These are phyloP conservation scores for Meloidogyne hapla DNA, from an alignment of 1,140 invertebrate genomes.

Conservation along the genomic window DNA sequence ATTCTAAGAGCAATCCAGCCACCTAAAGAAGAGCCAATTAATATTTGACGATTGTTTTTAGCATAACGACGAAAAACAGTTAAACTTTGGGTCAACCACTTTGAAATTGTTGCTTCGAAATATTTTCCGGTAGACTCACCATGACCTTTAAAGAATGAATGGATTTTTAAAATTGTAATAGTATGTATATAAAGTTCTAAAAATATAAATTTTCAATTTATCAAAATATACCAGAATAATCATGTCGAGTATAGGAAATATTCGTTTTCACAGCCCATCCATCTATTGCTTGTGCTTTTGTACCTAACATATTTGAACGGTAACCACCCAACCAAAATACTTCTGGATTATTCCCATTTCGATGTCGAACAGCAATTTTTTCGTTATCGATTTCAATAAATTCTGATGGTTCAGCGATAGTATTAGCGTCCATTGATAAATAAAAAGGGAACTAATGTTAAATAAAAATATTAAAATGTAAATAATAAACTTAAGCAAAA, in stretches of 20 bases:
- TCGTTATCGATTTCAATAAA: not conserved
- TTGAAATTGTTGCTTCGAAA: not conserved
- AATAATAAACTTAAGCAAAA: too few species aligned
- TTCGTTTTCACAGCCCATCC: not conserved
- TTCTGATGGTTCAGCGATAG: not conserved
- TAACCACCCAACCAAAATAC: not conserved
- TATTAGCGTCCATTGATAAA: not conserved
- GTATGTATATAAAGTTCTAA: too few species aligned
- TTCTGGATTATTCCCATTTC: not conserved
- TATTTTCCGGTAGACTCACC: not conserved
- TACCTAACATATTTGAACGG: conserved; percentile 1
- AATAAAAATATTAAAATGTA: too few species aligned
- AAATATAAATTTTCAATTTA: too few species aligned
- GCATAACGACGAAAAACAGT: not conserved
- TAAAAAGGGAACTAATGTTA: too few species aligned
- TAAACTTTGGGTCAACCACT: not conserved
- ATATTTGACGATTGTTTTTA: not conserved
- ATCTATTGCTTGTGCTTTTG: not conserved
- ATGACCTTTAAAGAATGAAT: not conserved
- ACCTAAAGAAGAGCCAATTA: not conserved
- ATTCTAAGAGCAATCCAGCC: not conserved
- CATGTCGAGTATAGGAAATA: not conserved
- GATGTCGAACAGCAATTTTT: not conserved
- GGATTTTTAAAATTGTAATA: too few species aligned
- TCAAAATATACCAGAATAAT: not conserved